Evolutionary conservation across 2,797 vertebrate genomes (phyloP).

Genomic region (Tamandua tetradactyla): DNA sequence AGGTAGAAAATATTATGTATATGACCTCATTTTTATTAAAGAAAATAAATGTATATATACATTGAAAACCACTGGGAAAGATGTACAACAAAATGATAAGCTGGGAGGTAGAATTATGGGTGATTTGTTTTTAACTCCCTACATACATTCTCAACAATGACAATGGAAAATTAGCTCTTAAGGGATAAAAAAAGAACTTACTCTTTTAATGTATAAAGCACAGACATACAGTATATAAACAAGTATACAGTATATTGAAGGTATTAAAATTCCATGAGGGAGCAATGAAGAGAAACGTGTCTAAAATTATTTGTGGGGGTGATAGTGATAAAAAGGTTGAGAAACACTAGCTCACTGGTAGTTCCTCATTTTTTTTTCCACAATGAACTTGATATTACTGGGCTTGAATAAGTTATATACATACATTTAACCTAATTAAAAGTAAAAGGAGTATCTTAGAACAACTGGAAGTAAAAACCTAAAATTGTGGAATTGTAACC

Average conservation of each 20-base stretch:
- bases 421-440: constrained; percentile 14
- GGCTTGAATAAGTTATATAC: background rate
- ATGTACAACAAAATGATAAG: background rate
- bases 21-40: constrained; percentile 36
- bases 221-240: background rate
- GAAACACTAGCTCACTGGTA: background rate
- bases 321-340: background rate
- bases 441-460: constrained; percentile 31
- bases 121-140: background rate
- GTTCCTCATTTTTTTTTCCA: background rate
- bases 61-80: constrained; percentile 4
- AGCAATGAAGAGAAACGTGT: background rate
- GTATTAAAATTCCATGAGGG: constrained; percentile 7
- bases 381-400: background rate
- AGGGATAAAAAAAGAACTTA: background rate
- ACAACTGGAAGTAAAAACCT: no score
- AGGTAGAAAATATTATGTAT: background rate
- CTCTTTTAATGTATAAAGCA: background rate
- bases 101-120: background rate
- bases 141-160: background rate
- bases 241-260: background rate
- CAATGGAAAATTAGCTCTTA: background rate
- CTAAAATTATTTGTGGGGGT: background rate
- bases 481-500: no score
- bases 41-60: background rate